Evolutionary conservation across 2,797 vertebrate species (phyloP), one percentile per base, ranked within the genome.

Genomic region (Crocodylus rhombifer): DNA sequence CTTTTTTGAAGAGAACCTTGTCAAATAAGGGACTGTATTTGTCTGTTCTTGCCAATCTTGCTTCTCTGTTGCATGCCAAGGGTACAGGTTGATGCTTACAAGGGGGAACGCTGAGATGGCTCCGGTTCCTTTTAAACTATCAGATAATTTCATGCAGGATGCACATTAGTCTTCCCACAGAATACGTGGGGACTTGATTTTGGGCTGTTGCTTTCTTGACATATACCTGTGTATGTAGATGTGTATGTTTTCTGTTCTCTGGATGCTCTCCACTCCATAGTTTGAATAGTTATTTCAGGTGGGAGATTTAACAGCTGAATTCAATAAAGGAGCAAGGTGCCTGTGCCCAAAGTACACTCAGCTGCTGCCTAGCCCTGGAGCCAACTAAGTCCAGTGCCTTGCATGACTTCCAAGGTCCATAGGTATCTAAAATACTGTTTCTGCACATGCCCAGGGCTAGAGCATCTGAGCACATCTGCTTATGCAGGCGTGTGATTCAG

Each of bases 1-100:
- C 4, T 12, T 0, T 3, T 6, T 63, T 23, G 42, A 65, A 6
- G 56, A 16, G n/a, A 16, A 2, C 5, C 23, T 8, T 77, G 36
- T 18, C 30, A 26, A 1, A 4, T 26, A 17, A 86, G 67, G 61
- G 77, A 4, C 55, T 57, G 80, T 63, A 5, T 5, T 30, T n/a
- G n/a, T 17, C 11, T 67, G 30, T 20, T 36, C 42, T 36, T 69
- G 30, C 74, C 15, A 13, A n/a, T 9, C 6, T 61, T 8, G 60
- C 20, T 61, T 69, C 30, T 20, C 11, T 12, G 23, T 11, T 75
- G 51, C 28, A 6, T 77, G 75, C 55, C 25, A 14, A 9, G 28
- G 11, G 9, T 77, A 10, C 26, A 16, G 16, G 18, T 77, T 77
- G 15, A n/a, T 5, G 25, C 18, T 8, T 23, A 23, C 30, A 36